A percentile compares a stretch with the other conserved stretches of the same genome.
These are phyloP conservation scores for Diadophis punctatus DNA, from an alignment of 2,113 vertebrate species.

Conservation along the genomic window DNA sequence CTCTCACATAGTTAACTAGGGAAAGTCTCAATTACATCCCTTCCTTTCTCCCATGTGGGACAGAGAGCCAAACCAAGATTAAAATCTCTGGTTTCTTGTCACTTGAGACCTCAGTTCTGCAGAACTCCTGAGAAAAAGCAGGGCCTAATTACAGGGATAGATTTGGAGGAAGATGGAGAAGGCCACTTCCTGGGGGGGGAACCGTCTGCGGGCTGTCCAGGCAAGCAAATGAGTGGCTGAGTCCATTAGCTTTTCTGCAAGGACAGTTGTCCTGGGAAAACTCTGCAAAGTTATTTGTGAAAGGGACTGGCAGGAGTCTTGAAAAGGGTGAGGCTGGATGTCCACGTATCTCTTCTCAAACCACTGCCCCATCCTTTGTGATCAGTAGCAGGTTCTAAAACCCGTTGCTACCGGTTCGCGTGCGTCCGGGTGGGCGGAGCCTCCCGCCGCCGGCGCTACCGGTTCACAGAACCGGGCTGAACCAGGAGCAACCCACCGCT, in stretches of 20 bases:
- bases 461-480: no score
- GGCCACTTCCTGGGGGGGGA: not conserved
- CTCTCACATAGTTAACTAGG: slow-evolving; percentile 9
- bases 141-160: not conserved
- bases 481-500: no score
- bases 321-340: not conserved
- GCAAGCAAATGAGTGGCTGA: fast-evolving
- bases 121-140: not conserved
- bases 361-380: not conserved
- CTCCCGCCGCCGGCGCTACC: no score
- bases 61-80: not conserved
- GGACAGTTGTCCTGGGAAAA: not conserved
- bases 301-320: not conserved
- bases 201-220: not conserved
- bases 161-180: not conserved
- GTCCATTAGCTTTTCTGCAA: not conserved
- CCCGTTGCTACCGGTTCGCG: no score
- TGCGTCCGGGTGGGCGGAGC: no score
- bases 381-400: no score
- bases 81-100: slow-evolving; percentile 9
- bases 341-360: not conserved
- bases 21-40: not conserved
- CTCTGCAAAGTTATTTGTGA: not conserved
- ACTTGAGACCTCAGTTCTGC: not conserved
- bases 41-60: not conserved